These are phyloP conservation scores for Idaea aversata DNA, from an alignment of 2,888 invertebrate species.

Conservation along the genomic window DNA sequence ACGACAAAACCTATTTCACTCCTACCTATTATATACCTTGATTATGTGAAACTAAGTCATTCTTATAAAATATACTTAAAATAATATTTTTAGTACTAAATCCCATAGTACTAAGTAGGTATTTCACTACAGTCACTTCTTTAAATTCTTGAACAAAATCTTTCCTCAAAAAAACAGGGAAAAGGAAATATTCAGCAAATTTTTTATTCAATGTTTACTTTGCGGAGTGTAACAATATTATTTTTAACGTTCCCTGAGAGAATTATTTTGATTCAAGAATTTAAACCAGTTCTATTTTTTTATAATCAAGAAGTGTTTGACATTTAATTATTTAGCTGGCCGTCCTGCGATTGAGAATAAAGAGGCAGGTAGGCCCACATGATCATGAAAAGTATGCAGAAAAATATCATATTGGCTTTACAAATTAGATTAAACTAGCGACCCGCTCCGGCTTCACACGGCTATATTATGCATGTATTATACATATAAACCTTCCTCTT, in stretches of 20 bases:
- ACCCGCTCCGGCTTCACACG: too few species aligned
- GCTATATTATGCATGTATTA: too few species aligned
- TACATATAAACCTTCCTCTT: too few species aligned
- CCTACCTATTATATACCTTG: too few species aligned
- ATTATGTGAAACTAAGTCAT: too few species aligned
- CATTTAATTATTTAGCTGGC: not conserved
- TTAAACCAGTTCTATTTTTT: not conserved
- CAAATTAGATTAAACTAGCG: too few species aligned
- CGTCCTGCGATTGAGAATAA: too few species aligned
- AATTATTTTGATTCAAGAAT: not conserved
- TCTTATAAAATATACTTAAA: not conserved
- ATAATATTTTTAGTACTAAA: too few species aligned
- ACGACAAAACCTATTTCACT: too few species aligned
- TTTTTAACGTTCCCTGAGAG: not conserved
- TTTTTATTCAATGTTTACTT: not conserved
- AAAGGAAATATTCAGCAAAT: not conserved
- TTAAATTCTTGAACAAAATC: not conserved
- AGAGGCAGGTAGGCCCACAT: too few species aligned
- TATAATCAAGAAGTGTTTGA: not conserved
- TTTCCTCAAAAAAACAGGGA: not conserved
- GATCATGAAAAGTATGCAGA: too few species aligned
- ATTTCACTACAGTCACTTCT: not conserved
- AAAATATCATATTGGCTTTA: too few species aligned
- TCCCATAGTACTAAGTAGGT: not conserved
- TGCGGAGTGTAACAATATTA: not conserved